phyloP scores from a whole-genome alignment of 2,797 vertebrate genomes.

The Sebastes goodei region DNA sequence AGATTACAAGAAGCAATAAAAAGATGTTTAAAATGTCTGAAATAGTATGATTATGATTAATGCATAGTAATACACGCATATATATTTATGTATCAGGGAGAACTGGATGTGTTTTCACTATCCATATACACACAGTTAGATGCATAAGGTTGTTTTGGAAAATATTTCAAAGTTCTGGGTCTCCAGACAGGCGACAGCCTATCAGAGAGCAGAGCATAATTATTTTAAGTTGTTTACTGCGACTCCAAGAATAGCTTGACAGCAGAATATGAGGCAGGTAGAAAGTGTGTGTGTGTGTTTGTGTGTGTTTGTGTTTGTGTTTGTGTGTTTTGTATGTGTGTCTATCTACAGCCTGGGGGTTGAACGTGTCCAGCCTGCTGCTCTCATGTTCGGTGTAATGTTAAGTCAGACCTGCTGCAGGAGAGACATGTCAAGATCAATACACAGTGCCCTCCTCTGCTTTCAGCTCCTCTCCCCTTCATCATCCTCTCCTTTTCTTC shows the following conservation, averaged over 20 bases:
- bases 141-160: not conserved
- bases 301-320: not conserved
- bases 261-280: not conserved
- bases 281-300: not conserved
- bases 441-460: constrained; percentile 56
- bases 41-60: not conserved
- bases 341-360: constrained; percentile 23
- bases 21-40: not conserved
- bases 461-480: constrained; percentile 12
- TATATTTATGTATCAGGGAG: not conserved
- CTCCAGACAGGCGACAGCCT: not conserved
- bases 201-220: not conserved
- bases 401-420: constrained; percentile 56
- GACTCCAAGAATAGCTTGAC: constrained; percentile 24
- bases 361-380: constrained; percentile 37
- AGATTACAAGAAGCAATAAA: not conserved
- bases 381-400: constrained; percentile 54
- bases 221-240: constrained; percentile 26
- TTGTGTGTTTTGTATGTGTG: not conserved
- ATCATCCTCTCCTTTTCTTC: constrained; percentile 1
- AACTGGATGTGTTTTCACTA: not conserved
- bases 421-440: constrained; percentile 57
- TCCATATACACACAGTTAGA: not conserved
- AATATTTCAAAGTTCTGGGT: not conserved
- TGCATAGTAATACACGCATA: not conserved